Evolutionary conservation across 2,888 invertebrate species (phyloP), one percentile per base, ranked within the genome.

Genomic region (Thysanoteuthis rhombus): DNA sequence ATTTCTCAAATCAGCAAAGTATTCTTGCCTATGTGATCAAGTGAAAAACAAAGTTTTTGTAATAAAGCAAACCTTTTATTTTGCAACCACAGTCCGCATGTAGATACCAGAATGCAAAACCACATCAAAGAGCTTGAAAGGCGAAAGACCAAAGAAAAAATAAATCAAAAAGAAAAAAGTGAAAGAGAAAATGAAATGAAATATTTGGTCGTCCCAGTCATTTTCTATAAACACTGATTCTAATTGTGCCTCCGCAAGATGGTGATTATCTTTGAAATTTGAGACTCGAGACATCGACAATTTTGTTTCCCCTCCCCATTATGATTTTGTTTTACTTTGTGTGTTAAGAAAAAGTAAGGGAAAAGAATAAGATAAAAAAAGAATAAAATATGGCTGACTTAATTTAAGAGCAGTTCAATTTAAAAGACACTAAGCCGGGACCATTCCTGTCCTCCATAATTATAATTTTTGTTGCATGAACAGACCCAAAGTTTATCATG

Each of bases 191-290:
- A 75, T 36, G n/a, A 75, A 58, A 58, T 32, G 58, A 28, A 75
- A 75, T 75, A 75, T 75, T 75, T 75, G n/a, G 75, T 75, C 36
- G 5, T 36, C 12, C n/a, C n/a, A n/a, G 75, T 75, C 75, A 75
- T 75, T 75, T 75, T 75, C 75, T 75, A 75, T 75, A 75, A 75
- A 75, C 75, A n/a, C n/a, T 75, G 75, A 75, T 75, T 75, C 75
- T 75, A 75, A 75, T 75, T 75, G 36, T 75, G 75, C 75, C n/a
- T 36, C n/a, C 36, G 75, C 28, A 75, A 75, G 75, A 75, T n/a
- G 75, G 75, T 75, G 75, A 75, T 75, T 75, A 75, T n/a, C 75
- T n/a, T 75, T 75, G 75, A 75, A 36, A 75, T 75, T 75, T 75
- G n/a, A 75, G 75, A 75, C 75, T 75, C 12, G n/a, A 75, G 75